Evolutionary conservation across 92 coral and sea anemone genomes (phyloP).

Genomic region (Blastomussa wellsi): DNA sequence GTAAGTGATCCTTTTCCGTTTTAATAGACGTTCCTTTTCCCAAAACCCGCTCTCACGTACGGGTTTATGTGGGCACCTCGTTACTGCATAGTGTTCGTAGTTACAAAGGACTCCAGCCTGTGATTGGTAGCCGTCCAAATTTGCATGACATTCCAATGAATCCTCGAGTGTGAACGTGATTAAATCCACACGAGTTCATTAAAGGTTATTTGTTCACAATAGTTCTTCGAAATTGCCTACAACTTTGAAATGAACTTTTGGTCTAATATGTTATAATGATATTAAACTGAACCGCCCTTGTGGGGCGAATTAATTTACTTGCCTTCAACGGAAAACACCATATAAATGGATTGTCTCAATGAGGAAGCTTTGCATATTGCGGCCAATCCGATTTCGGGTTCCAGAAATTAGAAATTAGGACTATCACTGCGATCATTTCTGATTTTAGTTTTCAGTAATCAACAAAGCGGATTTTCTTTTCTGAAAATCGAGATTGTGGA

Average conservation of each 20-base stretch:
- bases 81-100: conserved; percentile 24
- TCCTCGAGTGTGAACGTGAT: conserved; percentile 34
- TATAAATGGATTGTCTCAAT: no score
- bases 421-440: no score
- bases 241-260: conserved; percentile 1
- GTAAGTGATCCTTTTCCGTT: not conserved
- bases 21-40: not conserved
- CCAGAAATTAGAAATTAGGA: no score
- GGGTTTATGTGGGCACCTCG: conserved; percentile 3
- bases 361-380: no score
- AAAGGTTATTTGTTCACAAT: conserved; percentile 17
- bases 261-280: not conserved
- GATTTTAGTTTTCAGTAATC: no score
- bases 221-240: not conserved
- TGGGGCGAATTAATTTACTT: not conserved
- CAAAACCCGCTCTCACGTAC: conserved; percentile 4
- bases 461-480: no score
- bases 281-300: not conserved
- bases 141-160: conserved; percentile 34
- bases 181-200: conserved; percentile 22
- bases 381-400: no score
- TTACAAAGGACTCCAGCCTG: conserved; percentile 39
- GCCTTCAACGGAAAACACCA: no score
- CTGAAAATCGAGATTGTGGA: no score
- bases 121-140: conserved; percentile 34